A percentile compares a stretch with the other conserved stretches of the same genome.
Conservation (phyloP, 2,797 vertebrate species). For the Neoniphon sammara region DNA sequence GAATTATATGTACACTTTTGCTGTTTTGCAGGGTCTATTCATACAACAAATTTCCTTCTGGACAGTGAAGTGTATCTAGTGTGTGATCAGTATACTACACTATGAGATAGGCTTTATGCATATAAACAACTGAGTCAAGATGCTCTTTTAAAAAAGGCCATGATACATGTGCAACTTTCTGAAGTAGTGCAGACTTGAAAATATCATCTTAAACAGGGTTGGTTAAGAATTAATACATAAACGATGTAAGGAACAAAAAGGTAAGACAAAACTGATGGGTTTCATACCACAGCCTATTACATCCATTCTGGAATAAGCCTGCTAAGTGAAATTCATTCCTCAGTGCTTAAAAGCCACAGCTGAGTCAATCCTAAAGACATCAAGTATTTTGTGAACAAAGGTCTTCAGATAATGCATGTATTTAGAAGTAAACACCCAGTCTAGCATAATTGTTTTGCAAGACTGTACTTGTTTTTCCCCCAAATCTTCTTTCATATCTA, state of each 20-base stretch:
- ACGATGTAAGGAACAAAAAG: background rate
- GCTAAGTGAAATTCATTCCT: too few relatives aligned
- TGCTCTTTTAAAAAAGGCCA: constrained; percentile 1
- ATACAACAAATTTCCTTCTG: too few relatives aligned
- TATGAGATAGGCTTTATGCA: constrained; percentile 12
- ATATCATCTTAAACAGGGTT: background rate
- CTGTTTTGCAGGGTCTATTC: background rate
- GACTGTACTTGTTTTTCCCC: too few relatives aligned
- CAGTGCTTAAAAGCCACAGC: too few relatives aligned
- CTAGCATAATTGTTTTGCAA: too few relatives aligned
- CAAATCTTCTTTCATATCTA: background rate
- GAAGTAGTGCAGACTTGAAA: constrained; percentile 11
- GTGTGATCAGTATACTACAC: constrained; percentile 8
- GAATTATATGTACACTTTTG: background rate
- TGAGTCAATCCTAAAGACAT: background rate
- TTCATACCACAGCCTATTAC: background rate
- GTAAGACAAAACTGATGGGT: background rate
- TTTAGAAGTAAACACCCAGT: too few relatives aligned
- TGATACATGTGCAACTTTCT: background rate
- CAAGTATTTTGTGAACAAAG: constrained; percentile 9
- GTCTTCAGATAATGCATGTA: background rate
- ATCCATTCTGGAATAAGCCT: background rate
- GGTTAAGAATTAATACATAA: background rate
- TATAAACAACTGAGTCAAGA: constrained; percentile 10
- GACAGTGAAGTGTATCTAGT: too few relatives aligned